These are phyloP conservation scores for Trachymyrmex cornetzi DNA, from an alignment of 1,140 invertebrate genomes.

Conservation along the genomic window DNA sequence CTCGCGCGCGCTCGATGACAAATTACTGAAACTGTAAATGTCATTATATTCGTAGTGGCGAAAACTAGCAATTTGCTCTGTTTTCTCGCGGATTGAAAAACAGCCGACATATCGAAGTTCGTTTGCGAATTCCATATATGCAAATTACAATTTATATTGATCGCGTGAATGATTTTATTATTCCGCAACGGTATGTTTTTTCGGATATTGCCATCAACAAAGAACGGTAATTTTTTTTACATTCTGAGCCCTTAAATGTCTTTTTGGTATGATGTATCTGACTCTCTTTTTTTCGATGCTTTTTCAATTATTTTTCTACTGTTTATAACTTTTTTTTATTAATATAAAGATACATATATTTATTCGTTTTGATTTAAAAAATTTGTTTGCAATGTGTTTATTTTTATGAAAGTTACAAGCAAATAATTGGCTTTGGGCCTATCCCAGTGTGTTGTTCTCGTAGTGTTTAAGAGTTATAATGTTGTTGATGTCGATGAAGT, in stretches of 20 bases:
- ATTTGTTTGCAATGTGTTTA: no score
- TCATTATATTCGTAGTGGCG: conserved; percentile 47
- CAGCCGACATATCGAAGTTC: conserved; percentile 33
- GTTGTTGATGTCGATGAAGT: neutral
- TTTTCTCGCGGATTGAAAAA: conserved; percentile 37
- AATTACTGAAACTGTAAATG: conserved; percentile 61
- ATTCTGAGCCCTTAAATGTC: no score
- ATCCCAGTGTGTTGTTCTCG: no score
- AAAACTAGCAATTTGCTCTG: conserved; percentile 44
- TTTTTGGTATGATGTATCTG: no score
- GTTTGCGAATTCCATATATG: conserved; percentile 49
- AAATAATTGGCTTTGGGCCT: no score
- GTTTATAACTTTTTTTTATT: neutral
- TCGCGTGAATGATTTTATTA: conserved; percentile 11
- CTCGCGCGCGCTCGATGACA: conserved; percentile 17
- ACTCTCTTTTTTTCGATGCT: no score
- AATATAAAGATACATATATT: neutral
- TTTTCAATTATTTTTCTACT: no score
- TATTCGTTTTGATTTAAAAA: no score
- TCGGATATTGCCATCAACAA: neutral
- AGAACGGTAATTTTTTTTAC: neutral
- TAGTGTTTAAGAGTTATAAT: no score
- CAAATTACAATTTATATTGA: conserved; percentile 51
- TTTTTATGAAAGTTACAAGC: no score
- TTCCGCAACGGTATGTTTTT: neutral